Percentiles rank a stretch among this genome's conserved stretches.
Evolutionary conservation across 2,113 vertebrate species (phyloP).

Genomic region (Siniperca chuatsi): DNA sequence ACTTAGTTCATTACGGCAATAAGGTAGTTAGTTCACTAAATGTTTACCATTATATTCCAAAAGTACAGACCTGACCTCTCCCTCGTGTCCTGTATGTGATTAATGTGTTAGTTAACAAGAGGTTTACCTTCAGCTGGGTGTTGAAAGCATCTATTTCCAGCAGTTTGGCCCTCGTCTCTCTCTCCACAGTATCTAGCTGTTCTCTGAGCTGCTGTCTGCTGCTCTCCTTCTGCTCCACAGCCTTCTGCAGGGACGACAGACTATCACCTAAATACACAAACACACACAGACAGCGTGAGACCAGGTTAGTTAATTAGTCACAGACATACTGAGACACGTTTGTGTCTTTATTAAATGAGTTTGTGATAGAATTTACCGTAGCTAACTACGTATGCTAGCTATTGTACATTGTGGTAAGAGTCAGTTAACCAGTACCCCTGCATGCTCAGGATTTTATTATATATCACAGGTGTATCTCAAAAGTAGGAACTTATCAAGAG

Average conservation of each 20-base stretch:
- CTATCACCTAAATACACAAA: slow-evolving; percentile 89
- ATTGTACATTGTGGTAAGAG: background rate
- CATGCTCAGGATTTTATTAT: no score
- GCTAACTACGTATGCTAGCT: no score
- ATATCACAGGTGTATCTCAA: background rate
- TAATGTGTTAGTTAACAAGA: background rate
- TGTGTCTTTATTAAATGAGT: background rate
- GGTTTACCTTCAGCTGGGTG: slow-evolving; percentile 95
- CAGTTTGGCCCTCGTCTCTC: slow-evolving; percentile 94
- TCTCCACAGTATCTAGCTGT: slow-evolving; percentile 94
- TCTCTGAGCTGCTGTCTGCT: slow-evolving; percentile 92
- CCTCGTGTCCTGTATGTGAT: background rate
- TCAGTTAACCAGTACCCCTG: background rate
- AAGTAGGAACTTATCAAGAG: background rate
- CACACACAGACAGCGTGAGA: background rate
- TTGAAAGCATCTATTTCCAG: slow-evolving; percentile 98
- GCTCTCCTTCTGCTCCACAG: slow-evolving; percentile 93
- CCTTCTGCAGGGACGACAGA: slow-evolving; percentile 92
- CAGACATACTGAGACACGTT: background rate
- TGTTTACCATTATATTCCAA: background rate
- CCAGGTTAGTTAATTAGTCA: background rate
- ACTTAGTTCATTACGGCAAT: background rate
- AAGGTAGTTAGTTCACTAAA: background rate
- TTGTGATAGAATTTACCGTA: background rate
- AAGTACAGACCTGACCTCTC: background rate